These are phyloP conservation scores for Drosophila siamana DNA, from an alignment of 2,888 invertebrate species.

Conservation along the genomic window DNA sequence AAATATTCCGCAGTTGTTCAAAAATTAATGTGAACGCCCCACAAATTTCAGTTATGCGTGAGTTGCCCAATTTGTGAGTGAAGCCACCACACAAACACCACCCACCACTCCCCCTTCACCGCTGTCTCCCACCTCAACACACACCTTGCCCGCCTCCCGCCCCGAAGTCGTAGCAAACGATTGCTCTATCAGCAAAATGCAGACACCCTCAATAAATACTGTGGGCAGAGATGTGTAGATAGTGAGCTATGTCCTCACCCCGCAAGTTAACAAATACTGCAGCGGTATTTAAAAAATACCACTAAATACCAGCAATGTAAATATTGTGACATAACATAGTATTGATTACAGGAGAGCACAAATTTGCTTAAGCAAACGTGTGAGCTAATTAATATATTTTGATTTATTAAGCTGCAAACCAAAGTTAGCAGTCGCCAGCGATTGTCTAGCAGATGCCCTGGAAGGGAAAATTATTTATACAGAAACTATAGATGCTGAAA, in stretches of 20 bases:
- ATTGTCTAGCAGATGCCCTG: not conserved
- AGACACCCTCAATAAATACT: slow-evolving; percentile 1
- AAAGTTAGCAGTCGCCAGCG: not conserved
- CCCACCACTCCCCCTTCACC: not conserved
- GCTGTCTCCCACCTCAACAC: not conserved
- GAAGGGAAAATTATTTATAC: not conserved
- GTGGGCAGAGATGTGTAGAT: not conserved
- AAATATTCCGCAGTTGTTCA: slow-evolving; percentile 38
- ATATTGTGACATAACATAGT: not conserved
- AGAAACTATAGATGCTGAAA: not conserved
- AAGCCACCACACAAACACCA: not conserved
- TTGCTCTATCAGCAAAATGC: slow-evolving; percentile 22
- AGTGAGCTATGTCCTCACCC: slow-evolving; percentile 1
- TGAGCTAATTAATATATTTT: not conserved
- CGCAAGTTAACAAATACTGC: slow-evolving; percentile 2
- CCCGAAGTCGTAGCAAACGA: slow-evolving; percentile 12
- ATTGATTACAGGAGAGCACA: not conserved
- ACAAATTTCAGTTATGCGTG: slow-evolving; percentile 50
- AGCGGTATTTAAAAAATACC: not conserved
- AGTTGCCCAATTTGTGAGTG: slow-evolving; percentile 44
- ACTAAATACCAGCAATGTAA: not conserved
- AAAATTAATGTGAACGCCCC: slow-evolving; percentile 53
- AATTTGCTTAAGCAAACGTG: not conserved
- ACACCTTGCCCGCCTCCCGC: not conserved
- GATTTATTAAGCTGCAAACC: not conserved